Base-by-base conservation (phyloP, 2,888 invertebrate genomes). In the Priocnemis perturbator region DNA sequence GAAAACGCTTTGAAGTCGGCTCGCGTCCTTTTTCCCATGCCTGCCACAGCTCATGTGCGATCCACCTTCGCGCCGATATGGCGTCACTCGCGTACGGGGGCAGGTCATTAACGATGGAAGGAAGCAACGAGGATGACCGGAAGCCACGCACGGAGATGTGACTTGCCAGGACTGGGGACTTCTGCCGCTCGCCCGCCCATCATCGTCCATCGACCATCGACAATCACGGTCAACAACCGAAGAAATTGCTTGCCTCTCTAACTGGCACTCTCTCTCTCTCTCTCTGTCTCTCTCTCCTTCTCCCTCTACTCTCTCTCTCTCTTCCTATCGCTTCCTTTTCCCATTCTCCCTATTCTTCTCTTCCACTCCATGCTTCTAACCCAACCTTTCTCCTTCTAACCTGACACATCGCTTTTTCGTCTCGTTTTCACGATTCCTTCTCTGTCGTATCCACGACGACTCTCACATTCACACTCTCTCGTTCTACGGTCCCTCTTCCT, bases 141-240 rank as follows among this genome's bases (percentile, higher is more conserved):
- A 87, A 86, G 78, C 87, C 87, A 87, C 87, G 87, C 87, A 83
- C 87, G 74, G 83, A 87, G 87, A 86, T 87, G 87, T 87, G 87
- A 87, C 86, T 85, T 60, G 73, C 73, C 64, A 68, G 60, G 71
- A 61, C 60, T n/a, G 37, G 37, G 17, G 26, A 20, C 50, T 61
- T 52, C 60, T 48, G 59, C 60, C 55, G 53, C 48, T 55, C 48
- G 48, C 14, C 50, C 78, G 67, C 64, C 73, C 70, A 69, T 73
- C 74, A 71, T 73, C 78, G 72, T 60, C 65, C 73, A 65, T 77
- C 74, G 76, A 73, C 17, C 50, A 50, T 50, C 50, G 50, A 50
- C 19, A 50, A 17, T 50, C 71, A 77, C 80, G 82, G 83, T 83
- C 83, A 83, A 80, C 79, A 83, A 83, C 82, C 83, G 83, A 71